These are phyloP conservation scores for Balaenoptera acutorostrata DNA, from an alignment of 2,113 vertebrate species.

Conservation along the genomic window DNA sequence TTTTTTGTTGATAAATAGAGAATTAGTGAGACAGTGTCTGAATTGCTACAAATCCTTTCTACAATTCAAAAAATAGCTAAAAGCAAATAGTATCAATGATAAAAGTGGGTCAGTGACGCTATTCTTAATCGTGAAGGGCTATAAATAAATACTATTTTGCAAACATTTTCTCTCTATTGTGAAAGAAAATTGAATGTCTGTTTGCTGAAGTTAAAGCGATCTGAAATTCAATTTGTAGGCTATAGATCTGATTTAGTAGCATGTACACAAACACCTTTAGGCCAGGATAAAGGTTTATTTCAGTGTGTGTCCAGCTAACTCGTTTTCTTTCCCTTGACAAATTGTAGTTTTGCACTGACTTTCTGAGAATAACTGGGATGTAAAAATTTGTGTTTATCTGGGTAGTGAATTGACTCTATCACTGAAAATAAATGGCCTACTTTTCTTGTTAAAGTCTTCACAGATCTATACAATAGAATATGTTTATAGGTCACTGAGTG, in stretches of 20 bases:
- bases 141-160: not conserved
- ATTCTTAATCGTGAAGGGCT: conserved; percentile 22
- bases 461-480: not conserved
- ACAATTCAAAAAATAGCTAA: not conserved
- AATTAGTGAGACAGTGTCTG: not conserved
- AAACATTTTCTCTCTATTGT: not conserved
- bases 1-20: not conserved
- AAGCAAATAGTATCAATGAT: not conserved
- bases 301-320: not conserved
- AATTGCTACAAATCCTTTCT: not conserved
- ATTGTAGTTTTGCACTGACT: not conserved
- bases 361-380: not conserved
- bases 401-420: not conserved
- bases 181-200: conserved; percentile 15
- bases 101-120: not conserved
- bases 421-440: not conserved
- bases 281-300: not conserved
- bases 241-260: not conserved
- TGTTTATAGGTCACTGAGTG: not conserved
- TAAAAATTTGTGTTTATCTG: not conserved
- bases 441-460: not conserved
- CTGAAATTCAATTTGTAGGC: conserved; percentile 28
- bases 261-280: not conserved
- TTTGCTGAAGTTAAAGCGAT: conserved; percentile 16
- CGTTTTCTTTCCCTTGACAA: not conserved